Evolutionary conservation across 92 coral and sea anemone genomes (phyloP).

Genomic region (Porites divaricata): DNA sequence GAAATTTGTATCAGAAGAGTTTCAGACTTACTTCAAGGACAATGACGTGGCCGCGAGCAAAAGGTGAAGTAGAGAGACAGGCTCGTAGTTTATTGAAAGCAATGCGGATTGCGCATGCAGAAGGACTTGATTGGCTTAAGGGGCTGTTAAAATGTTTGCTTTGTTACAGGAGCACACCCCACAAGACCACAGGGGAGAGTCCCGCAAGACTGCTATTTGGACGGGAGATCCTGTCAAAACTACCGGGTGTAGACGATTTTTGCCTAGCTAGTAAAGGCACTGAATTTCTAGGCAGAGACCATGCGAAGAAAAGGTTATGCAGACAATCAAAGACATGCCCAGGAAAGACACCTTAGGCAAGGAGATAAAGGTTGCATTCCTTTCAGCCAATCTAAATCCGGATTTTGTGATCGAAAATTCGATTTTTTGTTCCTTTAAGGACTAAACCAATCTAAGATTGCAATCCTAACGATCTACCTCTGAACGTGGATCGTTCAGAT

Average conservation of each 20-base stretch:
- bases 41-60: background rate
- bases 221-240: constrained; percentile 32
- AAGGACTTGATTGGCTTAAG: background rate
- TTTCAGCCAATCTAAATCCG: too few species aligned
- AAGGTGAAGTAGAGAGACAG: background rate
- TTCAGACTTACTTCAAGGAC: background rate
- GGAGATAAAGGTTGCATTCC: too few species aligned
- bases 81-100: background rate
- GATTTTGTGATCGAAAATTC: too few species aligned
- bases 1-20: too few species aligned
- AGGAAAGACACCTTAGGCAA: background rate
- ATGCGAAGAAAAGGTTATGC: background rate
- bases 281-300: background rate
- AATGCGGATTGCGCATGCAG: background rate
- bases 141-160: background rate
- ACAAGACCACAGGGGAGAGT: background rate
- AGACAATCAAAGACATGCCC: background rate
- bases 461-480: too few species aligned
- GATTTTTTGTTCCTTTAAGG: too few species aligned
- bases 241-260: background rate
- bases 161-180: constrained; percentile 18
- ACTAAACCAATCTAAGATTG: too few species aligned
- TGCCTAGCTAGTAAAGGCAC: constrained; percentile 26
- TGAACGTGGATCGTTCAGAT: too few species aligned
- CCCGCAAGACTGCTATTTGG: constrained; percentile 30